Evolutionary conservation across 2,888 invertebrate genomes (phyloP), one percentile per base, ranked within the genome.

Genomic region (Lochmaea capreae): DNA sequence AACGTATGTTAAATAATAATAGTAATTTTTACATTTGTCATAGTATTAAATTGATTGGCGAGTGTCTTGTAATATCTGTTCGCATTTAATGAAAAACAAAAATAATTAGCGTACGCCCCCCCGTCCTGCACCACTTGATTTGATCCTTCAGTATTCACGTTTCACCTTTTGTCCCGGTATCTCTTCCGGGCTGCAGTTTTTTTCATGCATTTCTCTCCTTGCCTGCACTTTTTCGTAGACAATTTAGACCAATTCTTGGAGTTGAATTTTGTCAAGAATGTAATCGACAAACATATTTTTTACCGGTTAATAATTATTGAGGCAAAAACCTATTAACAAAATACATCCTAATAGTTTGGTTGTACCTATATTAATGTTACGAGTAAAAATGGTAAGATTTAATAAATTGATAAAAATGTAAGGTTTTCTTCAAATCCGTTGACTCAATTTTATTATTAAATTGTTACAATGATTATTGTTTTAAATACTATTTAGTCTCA

Each of bases 61-160:
- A 54, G 16, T 54, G 16, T 54, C 18, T 49, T n/a, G 12, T 49
- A 49, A 49, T 49, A 49, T 8, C 2, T 49, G n/a, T 14, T 46
- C 46, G 46, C 14, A n/a, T 39, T 39, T 8, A 49, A 49, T 14
- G 6, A 14, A 42, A 11, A 43, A n/a, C 67, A 49, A 73, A 73
- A 73, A 75, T 67, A 79, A 33, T 63, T 80, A 82, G 83, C 82
- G 80, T 80, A n/a, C n/a, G 84, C 83, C 83, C 86, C 86, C 84
- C 81, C 14, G 11, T 77, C 84, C 83, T 81, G 83, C 82, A 67
- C 77, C 80, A 82, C 81, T 83, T 83, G 84, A 83, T 84, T 83
- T 81, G 82, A 82, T 81, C 81, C 83, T 83, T 82, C 85, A 85
- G 84, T 85, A 84, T 84, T 84, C 84, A 83, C 81, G 65, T 68